phyloP scores from a whole-genome alignment of 2,113 vertebrate species.

The Paramisgurnus dabryanus region DNA sequence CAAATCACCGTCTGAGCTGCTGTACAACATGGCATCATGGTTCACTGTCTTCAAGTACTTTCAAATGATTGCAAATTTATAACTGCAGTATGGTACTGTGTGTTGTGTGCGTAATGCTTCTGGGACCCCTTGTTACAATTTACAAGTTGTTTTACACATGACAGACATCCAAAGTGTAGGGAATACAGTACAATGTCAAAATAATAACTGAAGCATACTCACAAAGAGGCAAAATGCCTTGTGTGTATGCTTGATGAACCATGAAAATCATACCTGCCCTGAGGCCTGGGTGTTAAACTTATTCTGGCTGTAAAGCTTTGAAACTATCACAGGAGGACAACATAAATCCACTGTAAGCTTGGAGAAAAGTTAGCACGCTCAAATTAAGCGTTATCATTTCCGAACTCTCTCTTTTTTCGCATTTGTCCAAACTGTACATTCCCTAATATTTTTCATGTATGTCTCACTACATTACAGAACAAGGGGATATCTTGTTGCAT shows the following conservation, averaged over 20 bases:
- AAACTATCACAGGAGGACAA: constrained; percentile 7
- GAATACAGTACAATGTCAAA: background rate
- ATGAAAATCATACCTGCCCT: constrained; percentile 26
- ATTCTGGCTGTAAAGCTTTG: background rate
- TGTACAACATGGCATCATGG: too few species aligned
- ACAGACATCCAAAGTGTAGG: too few species aligned
- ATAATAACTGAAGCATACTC: background rate
- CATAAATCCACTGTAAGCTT: background rate
- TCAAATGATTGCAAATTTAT: too few species aligned
- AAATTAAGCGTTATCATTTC: background rate
- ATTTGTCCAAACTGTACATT: background rate
- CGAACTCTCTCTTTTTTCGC: background rate
- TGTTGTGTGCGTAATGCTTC: too few species aligned
- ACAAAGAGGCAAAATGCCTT: background rate
- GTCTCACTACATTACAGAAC: too few species aligned
- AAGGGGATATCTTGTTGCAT: background rate
- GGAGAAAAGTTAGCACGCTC: background rate
- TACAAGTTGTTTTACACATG: too few species aligned
- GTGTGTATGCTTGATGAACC: constrained; percentile 19
- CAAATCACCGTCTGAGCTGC: too few species aligned
- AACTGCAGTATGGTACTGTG: too few species aligned
- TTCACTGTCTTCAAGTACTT: too few species aligned
- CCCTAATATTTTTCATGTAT: too few species aligned
- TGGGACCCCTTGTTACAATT: too few species aligned
- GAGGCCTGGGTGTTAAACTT: constrained; percentile 17